phyloP scores from a whole-genome alignment of 2,113 vertebrate genomes.

The Phycodurus eques region DNA sequence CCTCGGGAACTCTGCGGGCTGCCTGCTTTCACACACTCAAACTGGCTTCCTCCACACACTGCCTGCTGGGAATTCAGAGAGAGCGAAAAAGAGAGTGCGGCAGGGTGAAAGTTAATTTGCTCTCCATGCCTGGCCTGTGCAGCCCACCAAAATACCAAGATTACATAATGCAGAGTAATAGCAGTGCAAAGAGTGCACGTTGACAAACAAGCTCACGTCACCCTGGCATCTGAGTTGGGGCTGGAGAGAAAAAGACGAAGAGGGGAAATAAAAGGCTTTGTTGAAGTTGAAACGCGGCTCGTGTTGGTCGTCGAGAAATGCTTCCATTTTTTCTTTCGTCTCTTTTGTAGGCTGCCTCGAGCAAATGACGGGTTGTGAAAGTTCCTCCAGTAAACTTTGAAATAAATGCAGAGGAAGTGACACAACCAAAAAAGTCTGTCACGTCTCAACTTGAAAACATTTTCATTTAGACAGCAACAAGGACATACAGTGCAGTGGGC shows the following conservation, averaged over 20 bases:
- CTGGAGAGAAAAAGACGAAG: neutral
- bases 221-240: slow-evolving; percentile 4
- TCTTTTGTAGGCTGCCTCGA: slow-evolving; percentile 43
- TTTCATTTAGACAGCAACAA: slow-evolving; percentile 6
- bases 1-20: slow-evolving; percentile 45
- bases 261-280: slow-evolving; percentile 16
- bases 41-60: slow-evolving; percentile 48
- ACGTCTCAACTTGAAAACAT: neutral
- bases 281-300: slow-evolving; percentile 33
- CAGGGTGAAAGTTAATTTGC: slow-evolving; percentile 27
- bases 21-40: slow-evolving; percentile 36
- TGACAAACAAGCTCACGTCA: slow-evolving; percentile 23
- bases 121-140: slow-evolving; percentile 23
- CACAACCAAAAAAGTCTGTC: slow-evolving; percentile 6
- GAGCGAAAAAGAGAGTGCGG: slow-evolving; percentile 11
- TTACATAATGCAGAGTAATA: slow-evolving; percentile 56
- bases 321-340: slow-evolving; percentile 26
- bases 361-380: slow-evolving; percentile 52
- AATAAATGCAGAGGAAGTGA: slow-evolving; percentile 20
- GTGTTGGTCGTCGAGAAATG: slow-evolving; percentile 1
- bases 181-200: slow-evolving; percentile 32
- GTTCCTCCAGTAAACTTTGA: slow-evolving; percentile 45
- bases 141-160: slow-evolving; percentile 37
- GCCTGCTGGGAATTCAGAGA: slow-evolving; percentile 4
- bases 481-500: neutral